Evolutionary conservation across 2,113 vertebrate species (phyloP), one percentile per base, ranked within the genome.

Genomic region (Grantiella picta): DNA sequence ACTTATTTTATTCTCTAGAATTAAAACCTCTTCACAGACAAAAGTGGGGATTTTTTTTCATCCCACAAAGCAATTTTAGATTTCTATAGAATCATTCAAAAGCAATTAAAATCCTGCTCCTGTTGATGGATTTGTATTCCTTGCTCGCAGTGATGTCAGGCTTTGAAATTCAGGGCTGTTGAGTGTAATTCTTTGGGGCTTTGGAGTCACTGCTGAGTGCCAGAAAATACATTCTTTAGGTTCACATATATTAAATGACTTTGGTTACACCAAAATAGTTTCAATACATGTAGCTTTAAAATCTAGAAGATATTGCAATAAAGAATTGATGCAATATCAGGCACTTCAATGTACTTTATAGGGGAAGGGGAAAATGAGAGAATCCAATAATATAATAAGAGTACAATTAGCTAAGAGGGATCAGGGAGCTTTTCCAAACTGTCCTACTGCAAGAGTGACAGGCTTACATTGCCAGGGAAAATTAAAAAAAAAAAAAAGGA

Each of bases 61-160:
- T 81, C 50, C 68, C 38, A 82, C 61, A 91, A 91, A 82, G 82
- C 64, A 87, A 89, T 90, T 94, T 91, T 76, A 73, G 90, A 79
- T 88, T 94, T 92, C 90, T 94, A 87, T 54, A 92, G 91, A 94
- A 66, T 90, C 88, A 89, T 50, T 83, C 90, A 92, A 94, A 94
- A 73, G 76, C 72, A 86, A 94, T 95, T 96, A 90, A 96, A 89
- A 86, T 78, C 65, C 57, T 42, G 57, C 66, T 84, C 65, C 78
- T 92, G 79, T 69, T 87, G 94, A 85, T 75, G 83, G 93, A 83
- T 92, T 95, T 93, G 66, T 95, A 68, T 91, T 92, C 47, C 21
- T 92, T 68, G 77, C 69, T 82, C 0, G 2, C 52, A 83, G 63
- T 78, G 81, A 90, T 88, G 86, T 83, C 79, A 95, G 68, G 77